Evolutionary conservation across 2,113 vertebrate species (phyloP), one percentile per base, ranked within the genome.

Genomic region (Phalacrocorax brasilianus): DNA sequence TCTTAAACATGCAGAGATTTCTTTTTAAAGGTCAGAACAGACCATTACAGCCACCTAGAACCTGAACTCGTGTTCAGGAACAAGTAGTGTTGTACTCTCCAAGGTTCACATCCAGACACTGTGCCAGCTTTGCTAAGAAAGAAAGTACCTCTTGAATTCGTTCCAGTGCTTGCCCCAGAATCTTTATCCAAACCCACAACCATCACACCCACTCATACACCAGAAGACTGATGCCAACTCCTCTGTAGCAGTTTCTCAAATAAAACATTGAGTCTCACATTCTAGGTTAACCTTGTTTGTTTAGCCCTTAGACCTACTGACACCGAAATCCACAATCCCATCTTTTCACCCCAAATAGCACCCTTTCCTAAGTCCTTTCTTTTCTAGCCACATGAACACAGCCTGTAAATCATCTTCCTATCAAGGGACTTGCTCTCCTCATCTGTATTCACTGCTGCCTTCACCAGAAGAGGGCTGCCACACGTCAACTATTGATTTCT

Each of bases 251-350:
- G 40, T 20, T 66, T 32, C 73, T 71, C 45, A 47, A 74, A 67
- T 3, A 53, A 33, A 82, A 32, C 23, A 38, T 3, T 0, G 1
- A 62, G 15, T 30, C n/a, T n/a, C 11, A 14, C 6, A 1, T 7
- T 22, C 26, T 28, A 32, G 26, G 47, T 30, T 26, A 42, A 21
- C 12, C 65, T 93, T 26, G 11, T 38, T 50, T 88, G 50, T n/a
- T 49, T 18, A 67, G 47, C 50, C 35, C 10, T 80, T 50, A 38
- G 4, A 53, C 21, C 14, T 61, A 8, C 55, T 9, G 22, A 50
- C 27, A 24, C 18, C 22, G 8, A 84, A 72, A 70, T 5, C 23
- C 58, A 74, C 18, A 56, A 49, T 6, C 44, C 62, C 33, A 45
- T 7, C 30, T 49, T 33, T 66, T 49, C 44, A 61, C 6, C 24